Evolutionary conservation across 2,797 vertebrate species (phyloP), one percentile per base, ranked within the genome.

Genomic region (Trematocara caparti): DNA sequence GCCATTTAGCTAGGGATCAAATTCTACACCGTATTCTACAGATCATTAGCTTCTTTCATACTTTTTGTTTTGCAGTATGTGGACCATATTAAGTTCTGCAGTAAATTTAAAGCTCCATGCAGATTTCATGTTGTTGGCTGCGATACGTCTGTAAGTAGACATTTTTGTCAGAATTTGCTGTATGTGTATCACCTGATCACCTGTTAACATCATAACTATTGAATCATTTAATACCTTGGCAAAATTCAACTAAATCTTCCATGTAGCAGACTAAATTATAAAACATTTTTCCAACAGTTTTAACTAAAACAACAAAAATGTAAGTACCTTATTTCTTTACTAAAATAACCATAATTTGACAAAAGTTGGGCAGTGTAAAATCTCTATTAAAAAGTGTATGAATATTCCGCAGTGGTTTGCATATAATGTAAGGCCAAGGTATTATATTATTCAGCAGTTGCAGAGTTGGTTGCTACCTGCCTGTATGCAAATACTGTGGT

Each of bases 51-150:
- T 94, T 90, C 87, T 84, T 89, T 86, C 88, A 66, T 89, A 66
- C 92, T 89, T 72, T 85, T 86, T 87, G 79, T 89, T 93, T 84
- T 94, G 74, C 82, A 99, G 98, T 99, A 99, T 89, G 97, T 97
- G 94, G 98, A 99, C 90, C 98, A 99, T 24, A 95, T 98, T 94
- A 97, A 97, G 94, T 94, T 95, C 2, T 99, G 98, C 85, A 96
- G 96, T 95, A 97, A 97, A 93, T 98, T 97, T 87, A 97, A 95
- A 94, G 96, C 96, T 36, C 97, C 97, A 11, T 99, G 98, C 94
- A 97, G 97, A 90, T 99, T 99, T 90, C 96, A 96, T 51, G 92
- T 95, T 21, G 95, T 99, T 8, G 98, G 98, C 92, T 99, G 98
- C 91, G 87, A 96, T 73, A 97, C 97, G 86, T 95, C 96, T 96